Conservation (phyloP, 2,888 invertebrate genomes). For the Julus scanicus region DNA sequence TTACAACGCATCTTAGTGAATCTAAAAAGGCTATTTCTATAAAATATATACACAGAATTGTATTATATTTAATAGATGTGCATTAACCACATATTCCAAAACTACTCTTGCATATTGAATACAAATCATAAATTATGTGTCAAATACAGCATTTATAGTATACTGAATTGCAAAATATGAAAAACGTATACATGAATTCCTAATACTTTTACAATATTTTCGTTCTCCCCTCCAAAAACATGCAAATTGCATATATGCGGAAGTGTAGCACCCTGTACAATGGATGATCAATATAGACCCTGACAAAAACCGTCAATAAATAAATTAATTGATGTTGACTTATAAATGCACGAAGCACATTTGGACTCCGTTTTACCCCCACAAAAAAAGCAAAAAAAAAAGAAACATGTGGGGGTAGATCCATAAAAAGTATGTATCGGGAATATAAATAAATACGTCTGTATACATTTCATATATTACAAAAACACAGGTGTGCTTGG, state of each 20-base stretch:
- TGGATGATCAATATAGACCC: background rate
- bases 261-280: conserved; percentile 6
- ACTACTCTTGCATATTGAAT: too few relatives aligned
- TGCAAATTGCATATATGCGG: background rate
- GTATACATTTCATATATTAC: conserved; percentile 14
- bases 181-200: too few relatives aligned
- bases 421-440: background rate
- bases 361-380: conserved; percentile 34
- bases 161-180: too few relatives aligned
- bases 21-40: too few relatives aligned
- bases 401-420: conserved; percentile 30
- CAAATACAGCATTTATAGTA: too few relatives aligned
- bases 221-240: background rate
- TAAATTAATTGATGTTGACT: conserved; percentile 18
- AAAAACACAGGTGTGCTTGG: conserved; percentile 35
- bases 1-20: too few relatives aligned
- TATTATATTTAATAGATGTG: too few relatives aligned
- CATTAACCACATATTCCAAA: too few relatives aligned
- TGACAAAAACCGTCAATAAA: conserved; percentile 33
- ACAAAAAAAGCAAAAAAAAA: background rate
- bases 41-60: too few relatives aligned
- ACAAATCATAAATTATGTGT: too few relatives aligned
- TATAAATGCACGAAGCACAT: background rate
- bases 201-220: background rate
- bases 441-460: conserved; percentile 28